Evolutionary conservation across 53 echinoderm and acorn worm species (phyloP).

Genomic region (Glandiceps talaboti): DNA sequence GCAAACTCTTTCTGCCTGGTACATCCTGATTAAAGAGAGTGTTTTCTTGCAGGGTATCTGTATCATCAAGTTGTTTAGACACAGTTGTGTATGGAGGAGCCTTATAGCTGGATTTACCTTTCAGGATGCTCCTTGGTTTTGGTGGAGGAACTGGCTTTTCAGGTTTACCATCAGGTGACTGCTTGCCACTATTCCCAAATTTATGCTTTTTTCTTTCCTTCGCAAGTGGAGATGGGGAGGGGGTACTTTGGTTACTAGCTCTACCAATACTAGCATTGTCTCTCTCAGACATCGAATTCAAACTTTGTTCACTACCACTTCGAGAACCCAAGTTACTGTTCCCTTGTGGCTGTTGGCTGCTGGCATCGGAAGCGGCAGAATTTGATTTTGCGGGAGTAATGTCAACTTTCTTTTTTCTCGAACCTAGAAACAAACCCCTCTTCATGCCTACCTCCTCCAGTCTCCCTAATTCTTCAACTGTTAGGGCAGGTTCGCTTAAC

Average conservation of each 20-base stretch:
- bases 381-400: neutral
- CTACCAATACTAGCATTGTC: neutral
- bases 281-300: neutral
- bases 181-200: neutral
- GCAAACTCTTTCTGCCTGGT: slow-evolving; percentile 10
- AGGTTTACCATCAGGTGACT: neutral
- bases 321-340: neutral
- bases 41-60: slow-evolving; percentile 36
- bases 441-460: slow-evolving; percentile 43
- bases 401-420: neutral
- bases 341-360: neutral
- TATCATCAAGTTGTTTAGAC: slow-evolving; percentile 48
- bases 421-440: neutral
- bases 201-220: neutral
- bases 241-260: neutral
- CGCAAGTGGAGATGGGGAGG: neutral
- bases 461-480: slow-evolving; percentile 57
- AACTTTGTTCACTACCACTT: neutral
- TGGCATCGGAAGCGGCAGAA: neutral
- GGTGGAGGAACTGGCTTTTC: slow-evolving; percentile 5
- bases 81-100: slow-evolving; percentile 30
- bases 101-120: slow-evolving; percentile 55
- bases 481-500: slow-evolving; percentile 5
- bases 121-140: slow-evolving; percentile 53
- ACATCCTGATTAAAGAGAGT: slow-evolving; percentile 67